phyloP scores from a whole-genome alignment of 2,888 invertebrate genomes.

The Lacanobia oleracea region DNA sequence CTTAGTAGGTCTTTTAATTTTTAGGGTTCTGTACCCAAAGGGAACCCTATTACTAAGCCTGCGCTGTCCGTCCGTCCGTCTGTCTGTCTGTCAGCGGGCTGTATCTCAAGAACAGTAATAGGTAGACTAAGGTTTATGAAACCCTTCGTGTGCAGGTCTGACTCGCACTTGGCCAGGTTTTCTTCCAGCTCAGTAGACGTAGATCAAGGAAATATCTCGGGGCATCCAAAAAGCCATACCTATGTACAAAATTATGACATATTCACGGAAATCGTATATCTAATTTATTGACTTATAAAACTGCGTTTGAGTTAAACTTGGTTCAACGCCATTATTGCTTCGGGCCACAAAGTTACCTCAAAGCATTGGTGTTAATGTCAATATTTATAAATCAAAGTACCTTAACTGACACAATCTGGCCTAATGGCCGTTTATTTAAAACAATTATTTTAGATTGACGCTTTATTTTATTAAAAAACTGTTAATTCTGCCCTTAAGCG shows the following conservation, averaged over 20 bases:
- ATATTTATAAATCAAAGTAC: slow-evolving; percentile 62
- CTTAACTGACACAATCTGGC: slow-evolving; percentile 56
- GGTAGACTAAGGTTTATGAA: no score
- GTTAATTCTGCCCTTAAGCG: slow-evolving; percentile 54
- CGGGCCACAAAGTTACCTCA: slow-evolving; percentile 42
- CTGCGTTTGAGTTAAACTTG: slow-evolving; percentile 17
- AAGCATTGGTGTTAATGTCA: slow-evolving; percentile 54
- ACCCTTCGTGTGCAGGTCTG: no score
- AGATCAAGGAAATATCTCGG: no score
- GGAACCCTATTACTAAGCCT: no score
- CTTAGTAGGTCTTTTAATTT: background rate
- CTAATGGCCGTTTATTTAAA: slow-evolving; percentile 60
- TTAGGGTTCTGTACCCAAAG: no score
- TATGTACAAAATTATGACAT: background rate
- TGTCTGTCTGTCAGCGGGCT: no score
- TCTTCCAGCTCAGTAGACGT: background rate
- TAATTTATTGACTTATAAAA: slow-evolving; percentile 19
- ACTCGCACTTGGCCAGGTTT: no score
- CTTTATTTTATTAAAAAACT: slow-evolving; percentile 59
- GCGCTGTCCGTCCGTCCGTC: no score
- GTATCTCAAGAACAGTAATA: no score
- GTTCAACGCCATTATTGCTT: slow-evolving; percentile 36
- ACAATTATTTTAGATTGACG: slow-evolving; percentile 60
- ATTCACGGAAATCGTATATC: slow-evolving; percentile 27
- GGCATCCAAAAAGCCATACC: no score